Conservation (phyloP, 2,113 vertebrate species). For the Meleagris gallopavo region DNA sequence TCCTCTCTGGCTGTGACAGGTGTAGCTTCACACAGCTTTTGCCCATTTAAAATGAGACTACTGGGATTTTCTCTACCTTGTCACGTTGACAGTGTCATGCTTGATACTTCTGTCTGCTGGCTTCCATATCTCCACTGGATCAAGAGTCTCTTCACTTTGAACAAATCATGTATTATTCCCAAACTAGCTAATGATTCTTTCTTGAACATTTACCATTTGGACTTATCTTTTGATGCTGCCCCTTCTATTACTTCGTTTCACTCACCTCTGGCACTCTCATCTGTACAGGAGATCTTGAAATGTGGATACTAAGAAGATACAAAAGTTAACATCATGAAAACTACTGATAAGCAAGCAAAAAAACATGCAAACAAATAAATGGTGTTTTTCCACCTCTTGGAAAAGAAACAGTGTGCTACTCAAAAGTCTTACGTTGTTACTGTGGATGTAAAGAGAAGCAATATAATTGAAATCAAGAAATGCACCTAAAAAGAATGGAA, state of each 20-base stretch:
- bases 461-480: neutral
- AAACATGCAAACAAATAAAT: neutral
- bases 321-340: neutral
- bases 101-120: neutral
- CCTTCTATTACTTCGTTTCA: neutral
- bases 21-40: neutral
- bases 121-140: neutral
- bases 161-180: neutral
- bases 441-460: neutral
- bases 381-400: neutral
- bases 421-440: neutral
- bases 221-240: neutral
- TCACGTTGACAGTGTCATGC: neutral
- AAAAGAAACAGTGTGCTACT: neutral
- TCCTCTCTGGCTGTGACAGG: neutral
- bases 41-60: neutral
- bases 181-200: neutral
- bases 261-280: neutral
- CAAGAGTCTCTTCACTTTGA: neutral
- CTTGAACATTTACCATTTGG: neutral
- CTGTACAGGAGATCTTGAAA: neutral
- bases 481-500: neutral
- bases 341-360: neutral
- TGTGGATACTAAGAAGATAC: fast-evolving
- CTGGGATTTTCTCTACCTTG: neutral